A percentile compares a stretch with the other conserved stretches of the same genome.
These are phyloP conservation scores for Tachystola acroxantha DNA, from an alignment of 2,888 invertebrate species.

Conservation along the genomic window DNA sequence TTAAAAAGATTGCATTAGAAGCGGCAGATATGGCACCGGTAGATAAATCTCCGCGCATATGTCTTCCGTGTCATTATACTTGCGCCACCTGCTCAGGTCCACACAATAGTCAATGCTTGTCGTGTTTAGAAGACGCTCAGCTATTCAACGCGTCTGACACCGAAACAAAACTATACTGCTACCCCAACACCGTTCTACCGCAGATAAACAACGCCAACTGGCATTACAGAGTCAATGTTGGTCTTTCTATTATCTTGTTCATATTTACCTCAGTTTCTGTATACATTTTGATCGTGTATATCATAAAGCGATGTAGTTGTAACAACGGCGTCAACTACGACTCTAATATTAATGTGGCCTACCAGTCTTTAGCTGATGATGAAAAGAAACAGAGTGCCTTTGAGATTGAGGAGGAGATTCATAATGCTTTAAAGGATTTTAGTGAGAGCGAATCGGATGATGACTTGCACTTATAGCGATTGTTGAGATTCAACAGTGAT, in stretches of 20 bases:
- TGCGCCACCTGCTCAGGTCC: constrained; percentile 84
- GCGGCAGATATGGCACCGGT: constrained; percentile 54
- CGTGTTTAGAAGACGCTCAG: constrained; percentile 82
- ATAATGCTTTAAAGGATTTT: constrained; percentile 54
- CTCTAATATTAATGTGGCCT: constrained; percentile 49
- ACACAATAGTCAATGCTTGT: constrained; percentile 82
- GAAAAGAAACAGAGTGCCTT: constrained; percentile 57
- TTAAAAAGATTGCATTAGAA: constrained; percentile 37
- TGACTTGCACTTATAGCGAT: constrained; percentile 58
- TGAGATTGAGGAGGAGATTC: constrained; percentile 64
- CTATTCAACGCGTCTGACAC: constrained; percentile 59
- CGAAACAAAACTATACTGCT: constrained; percentile 68
- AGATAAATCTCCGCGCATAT: constrained; percentile 56
- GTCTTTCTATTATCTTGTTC: constrained; percentile 50
- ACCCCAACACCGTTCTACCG: constrained; percentile 61
- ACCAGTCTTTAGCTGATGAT: constrained; percentile 60
- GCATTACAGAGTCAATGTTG: constrained; percentile 64
- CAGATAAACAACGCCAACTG: constrained; percentile 61
- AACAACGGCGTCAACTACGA: constrained; percentile 45
- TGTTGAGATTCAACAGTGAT: constrained; percentile 16
- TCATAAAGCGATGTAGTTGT: constrained; percentile 36
- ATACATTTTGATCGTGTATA: constrained; percentile 40
- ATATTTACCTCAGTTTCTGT: constrained; percentile 39
- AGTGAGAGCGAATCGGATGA: constrained; percentile 66
- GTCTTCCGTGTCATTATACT: constrained; percentile 86